Evolutionary conservation across 2,797 vertebrate genomes (phyloP), one percentile per base, ranked within the genome.

Genomic region (Trachops cirrhosus): DNA sequence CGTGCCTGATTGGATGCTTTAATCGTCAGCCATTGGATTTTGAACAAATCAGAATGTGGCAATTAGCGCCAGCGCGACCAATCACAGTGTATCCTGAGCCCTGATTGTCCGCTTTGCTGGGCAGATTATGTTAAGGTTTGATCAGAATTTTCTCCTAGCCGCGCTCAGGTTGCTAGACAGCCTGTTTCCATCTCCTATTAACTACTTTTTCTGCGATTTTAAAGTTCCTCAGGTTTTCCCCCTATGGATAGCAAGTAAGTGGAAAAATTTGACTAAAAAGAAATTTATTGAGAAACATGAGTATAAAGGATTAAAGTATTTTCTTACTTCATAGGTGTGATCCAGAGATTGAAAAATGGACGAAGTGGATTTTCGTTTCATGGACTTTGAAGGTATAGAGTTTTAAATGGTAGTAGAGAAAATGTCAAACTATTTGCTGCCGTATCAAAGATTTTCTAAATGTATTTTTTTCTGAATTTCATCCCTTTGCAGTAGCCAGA

Each of bases 311-410:
- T 94, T 92, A 93, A 96, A 88, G 24, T 94, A 59, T 89, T 87
- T 97, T 96, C 19, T 96, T 97, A 64, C 93, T 96, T 89, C 41
- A 8, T 83, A 97, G 96, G 82, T 41, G 22, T 11, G 67, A 94
- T 19, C 71, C 85, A 85, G 71, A 89, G 75, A 85, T 92, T 84
- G 83, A n/a, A 93, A 91, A 94, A 96, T 96, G 90, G 52, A 80
- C 4, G 1, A n/a, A 24, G 4, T 0, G 44, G 67, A 88, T 57
- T 62, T 96, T 89, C 19, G 0, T 80, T 62, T 24, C n/a, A 46
- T 75, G 95, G 90, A 96, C 37, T 94, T 97, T 90, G 95, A 70
- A 97, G 95, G 96, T 97, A 96, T 62, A 16, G 77, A 93, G 12
- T 34, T 89, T 89, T 91, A 71, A 1, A 10, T 41, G 24, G 9